phyloP scores from a whole-genome alignment of 1,140 invertebrate genomes.

The Lycorma delicatula region DNA sequence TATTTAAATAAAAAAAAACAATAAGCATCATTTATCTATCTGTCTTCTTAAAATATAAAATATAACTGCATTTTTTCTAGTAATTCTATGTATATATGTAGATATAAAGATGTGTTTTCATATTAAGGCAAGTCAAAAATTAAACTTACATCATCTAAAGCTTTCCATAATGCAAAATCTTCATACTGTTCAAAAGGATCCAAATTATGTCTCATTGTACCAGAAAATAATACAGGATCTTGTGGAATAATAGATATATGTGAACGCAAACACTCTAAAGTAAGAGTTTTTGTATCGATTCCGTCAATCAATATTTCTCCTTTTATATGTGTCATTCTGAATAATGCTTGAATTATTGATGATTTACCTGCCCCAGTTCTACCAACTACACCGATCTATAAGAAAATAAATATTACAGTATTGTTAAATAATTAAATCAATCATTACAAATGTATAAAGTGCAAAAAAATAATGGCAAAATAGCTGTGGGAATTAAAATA shows the following conservation, averaged over 20 bases:
- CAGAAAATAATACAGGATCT: constrained; percentile 62
- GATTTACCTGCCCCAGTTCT: constrained; percentile 90
- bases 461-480: no score
- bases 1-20: no score
- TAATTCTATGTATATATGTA: no score
- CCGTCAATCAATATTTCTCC: constrained; percentile 58
- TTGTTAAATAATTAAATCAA: no score
- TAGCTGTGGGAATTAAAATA: no score
- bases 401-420: no score
- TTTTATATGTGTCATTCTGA: constrained; percentile 54
- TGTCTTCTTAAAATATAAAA: no score
- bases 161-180: constrained; percentile 47
- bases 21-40: no score
- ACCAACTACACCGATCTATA: constrained; percentile 40
- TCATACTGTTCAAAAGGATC: constrained; percentile 53
- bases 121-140: no score
- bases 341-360: constrained; percentile 73
- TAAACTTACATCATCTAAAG: constrained; percentile 46
- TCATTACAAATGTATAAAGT: no score
- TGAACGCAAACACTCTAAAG: constrained; percentile 58
- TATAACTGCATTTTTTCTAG: no score
- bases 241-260: constrained; percentile 80
- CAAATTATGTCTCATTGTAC: constrained; percentile 67
- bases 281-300: constrained; percentile 51
- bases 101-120: no score